phyloP scores from a whole-genome alignment of 2,113 vertebrate species.

The Eptesicus fuscus region DNA sequence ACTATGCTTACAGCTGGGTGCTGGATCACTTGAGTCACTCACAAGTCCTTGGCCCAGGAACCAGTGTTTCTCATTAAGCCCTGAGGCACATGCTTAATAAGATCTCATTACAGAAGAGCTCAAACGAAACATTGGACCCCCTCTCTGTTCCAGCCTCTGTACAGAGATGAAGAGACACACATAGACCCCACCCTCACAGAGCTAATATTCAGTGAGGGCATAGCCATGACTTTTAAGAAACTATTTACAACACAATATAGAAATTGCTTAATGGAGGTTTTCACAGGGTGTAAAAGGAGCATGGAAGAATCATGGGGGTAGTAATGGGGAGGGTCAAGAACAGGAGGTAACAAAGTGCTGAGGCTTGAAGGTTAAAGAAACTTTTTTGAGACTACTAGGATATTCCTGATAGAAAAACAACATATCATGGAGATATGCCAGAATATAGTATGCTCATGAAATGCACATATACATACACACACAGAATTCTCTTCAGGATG shows the following conservation, averaged over 20 bases:
- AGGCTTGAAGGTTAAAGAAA: neutral
- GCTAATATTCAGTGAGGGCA: neutral
- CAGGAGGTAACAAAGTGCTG: neutral
- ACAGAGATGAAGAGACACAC: neutral
- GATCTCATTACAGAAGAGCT: neutral
- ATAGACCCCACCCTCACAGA: neutral
- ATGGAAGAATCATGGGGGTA: neutral
- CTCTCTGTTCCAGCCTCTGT: neutral
- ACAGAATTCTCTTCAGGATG: neutral
- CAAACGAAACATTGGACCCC: fast-evolving
- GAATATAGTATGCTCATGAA: neutral
- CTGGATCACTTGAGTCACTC: neutral
- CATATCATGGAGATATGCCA: neutral
- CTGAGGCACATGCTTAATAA: neutral
- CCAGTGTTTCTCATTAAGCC: neutral
- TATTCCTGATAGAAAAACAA: neutral
- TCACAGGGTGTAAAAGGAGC: neutral
- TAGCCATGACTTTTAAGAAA: neutral
- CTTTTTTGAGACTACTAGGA: neutral
- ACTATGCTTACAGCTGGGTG: neutral
- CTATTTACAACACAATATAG: neutral
- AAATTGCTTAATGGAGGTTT: neutral
- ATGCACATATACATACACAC: neutral
- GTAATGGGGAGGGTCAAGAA: neutral
- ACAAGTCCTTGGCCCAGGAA: neutral